Evolutionary conservation across 2,888 invertebrate species (phyloP).

Genomic region (Drosophila neonasuta): DNA sequence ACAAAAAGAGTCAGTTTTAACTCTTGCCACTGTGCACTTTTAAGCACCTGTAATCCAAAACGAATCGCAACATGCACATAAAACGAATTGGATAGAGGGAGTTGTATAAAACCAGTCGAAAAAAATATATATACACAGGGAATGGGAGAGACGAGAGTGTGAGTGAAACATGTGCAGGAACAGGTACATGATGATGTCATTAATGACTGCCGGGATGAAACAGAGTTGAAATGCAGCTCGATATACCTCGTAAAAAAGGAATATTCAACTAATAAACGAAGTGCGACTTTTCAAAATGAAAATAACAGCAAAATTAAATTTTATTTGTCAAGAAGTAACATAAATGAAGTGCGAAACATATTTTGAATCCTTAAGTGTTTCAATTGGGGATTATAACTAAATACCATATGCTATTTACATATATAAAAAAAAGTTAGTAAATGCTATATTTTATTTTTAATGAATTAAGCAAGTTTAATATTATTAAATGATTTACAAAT

Average conservation of each 20-base stretch:
- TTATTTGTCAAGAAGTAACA: no score
- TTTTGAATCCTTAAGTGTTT: no score
- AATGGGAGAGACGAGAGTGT: background rate
- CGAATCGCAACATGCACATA: constrained; percentile 16
- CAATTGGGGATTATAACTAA: no score
- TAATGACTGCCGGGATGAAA: constrained; percentile 31
- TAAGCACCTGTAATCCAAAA: constrained; percentile 70
- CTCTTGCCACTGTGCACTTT: constrained; percentile 47
- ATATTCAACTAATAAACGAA: no score
- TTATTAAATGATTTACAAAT: no score
- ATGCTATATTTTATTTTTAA: no score
- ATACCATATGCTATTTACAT: no score
- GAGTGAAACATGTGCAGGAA: background rate
- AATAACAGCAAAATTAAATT: background rate
- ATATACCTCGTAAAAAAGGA: constrained; percentile 28
- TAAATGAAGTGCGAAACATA: no score
- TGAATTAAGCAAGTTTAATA: no score
- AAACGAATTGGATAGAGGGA: background rate
- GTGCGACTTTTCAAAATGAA: background rate
- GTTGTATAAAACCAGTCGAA: background rate
- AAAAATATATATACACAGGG: background rate
- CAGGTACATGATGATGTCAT: constrained; percentile 36
- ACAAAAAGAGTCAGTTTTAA: constrained; percentile 70
- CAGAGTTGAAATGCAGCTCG: constrained; percentile 11
- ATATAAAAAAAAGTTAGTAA: no score